Percentiles rank a stretch among this genome's conserved stretches.
phyloP scores from a whole-genome alignment of 2,113 vertebrate genomes.

The Colistium nudipinnis region DNA sequence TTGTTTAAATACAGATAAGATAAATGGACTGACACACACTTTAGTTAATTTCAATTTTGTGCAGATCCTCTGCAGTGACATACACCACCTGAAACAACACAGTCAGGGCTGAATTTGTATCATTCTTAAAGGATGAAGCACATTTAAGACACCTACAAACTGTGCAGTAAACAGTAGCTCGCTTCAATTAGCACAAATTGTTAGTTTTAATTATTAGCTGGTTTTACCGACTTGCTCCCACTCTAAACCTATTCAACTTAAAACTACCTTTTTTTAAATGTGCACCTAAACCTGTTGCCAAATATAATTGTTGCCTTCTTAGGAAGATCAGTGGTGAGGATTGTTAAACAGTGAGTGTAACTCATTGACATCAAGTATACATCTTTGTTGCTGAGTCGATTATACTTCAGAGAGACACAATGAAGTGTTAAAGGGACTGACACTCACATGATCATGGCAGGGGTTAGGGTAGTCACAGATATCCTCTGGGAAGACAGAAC shows the following conservation, averaged over 20 bases:
- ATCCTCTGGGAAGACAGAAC: constrained; percentile 66
- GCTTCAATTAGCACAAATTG: background rate
- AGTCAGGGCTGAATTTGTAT: background rate
- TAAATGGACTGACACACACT: background rate
- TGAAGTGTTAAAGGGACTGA: background rate
- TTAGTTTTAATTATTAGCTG: no score
- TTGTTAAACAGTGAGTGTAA: no score
- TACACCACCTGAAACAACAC: constrained; percentile 58
- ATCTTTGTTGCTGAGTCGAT: background rate
- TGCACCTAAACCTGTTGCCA: no score
- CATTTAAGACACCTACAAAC: no score
- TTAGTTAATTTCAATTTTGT: constrained; percentile 21
- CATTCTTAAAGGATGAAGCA: no score
- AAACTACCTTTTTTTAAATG: no score
- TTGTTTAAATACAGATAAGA: background rate
- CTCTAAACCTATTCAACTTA: no score
- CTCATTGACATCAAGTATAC: no score
- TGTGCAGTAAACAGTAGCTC: background rate
- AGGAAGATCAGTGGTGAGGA: no score
- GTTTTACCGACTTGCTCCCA: no score
- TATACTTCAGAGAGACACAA: background rate
- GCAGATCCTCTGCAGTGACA: constrained; percentile 60
- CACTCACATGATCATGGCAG: constrained; percentile 59
- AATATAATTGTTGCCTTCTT: no score
- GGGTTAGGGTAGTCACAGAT: constrained; percentile 73